A percentile compares a stretch with the other conserved stretches of the same genome.
These are phyloP conservation scores for Pseudomugil tenellus DNA, from an alignment of 2,797 vertebrate species.

Conservation along the genomic window DNA sequence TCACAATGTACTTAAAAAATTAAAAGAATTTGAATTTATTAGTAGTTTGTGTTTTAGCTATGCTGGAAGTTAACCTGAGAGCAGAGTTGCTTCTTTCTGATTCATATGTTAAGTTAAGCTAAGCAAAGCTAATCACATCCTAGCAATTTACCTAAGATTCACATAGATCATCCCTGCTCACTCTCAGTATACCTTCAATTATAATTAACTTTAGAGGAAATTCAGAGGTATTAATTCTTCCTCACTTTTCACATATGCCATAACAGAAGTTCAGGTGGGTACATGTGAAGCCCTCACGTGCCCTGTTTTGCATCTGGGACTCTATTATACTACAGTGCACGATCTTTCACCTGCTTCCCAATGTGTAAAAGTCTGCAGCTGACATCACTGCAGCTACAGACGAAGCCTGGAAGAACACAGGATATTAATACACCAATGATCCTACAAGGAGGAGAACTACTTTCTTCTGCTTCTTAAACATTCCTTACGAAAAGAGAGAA, in stretches of 20 bases:
- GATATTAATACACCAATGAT: slow-evolving; percentile 57
- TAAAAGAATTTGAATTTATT: not conserved
- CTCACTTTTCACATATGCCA: not conserved
- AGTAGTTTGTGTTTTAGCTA: not conserved
- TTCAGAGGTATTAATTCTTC: not conserved
- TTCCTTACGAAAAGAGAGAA: slow-evolving; percentile 42
- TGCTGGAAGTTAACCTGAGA: too few species aligned
- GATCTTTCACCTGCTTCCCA: slow-evolving; percentile 31
- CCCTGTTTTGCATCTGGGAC: not conserved
- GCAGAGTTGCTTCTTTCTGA: too few species aligned
- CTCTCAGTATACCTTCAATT: too few species aligned
- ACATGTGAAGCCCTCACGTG: not conserved
- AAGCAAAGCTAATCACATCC: too few species aligned
- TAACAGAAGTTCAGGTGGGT: not conserved
- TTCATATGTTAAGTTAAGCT: too few species aligned
- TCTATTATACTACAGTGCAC: not conserved
- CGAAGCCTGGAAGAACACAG: slow-evolving; percentile 11
- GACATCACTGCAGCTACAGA: slow-evolving; percentile 31
- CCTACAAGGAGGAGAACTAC: slow-evolving; percentile 57
- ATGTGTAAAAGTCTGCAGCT: slow-evolving; percentile 31
- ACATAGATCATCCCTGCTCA: too few species aligned
- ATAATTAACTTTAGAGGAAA: not conserved
- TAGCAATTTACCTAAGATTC: too few species aligned
- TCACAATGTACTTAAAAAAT: not conserved
- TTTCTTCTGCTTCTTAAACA: slow-evolving; percentile 61